Evolutionary conservation across 2,797 vertebrate genomes (phyloP), one percentile per base, ranked within the genome.

Genomic region (Acanthornis magna): DNA sequence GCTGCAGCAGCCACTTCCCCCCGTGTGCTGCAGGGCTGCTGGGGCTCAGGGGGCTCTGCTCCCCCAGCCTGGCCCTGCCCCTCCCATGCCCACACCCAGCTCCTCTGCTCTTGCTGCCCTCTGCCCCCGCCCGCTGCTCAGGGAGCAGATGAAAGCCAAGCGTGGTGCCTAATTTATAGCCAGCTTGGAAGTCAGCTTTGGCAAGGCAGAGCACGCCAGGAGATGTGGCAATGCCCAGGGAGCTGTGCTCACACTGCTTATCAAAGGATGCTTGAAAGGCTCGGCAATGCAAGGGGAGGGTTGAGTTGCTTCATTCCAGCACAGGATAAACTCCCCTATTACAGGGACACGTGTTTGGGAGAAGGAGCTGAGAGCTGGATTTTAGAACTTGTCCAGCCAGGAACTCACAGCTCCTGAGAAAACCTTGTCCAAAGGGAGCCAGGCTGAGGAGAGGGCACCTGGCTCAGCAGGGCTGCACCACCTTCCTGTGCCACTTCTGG

Each of bases 201-300:
- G 95, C 94, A 93, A 91, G 80, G 91, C 85, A 71, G 80, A 96
- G 94, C 93, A 96, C 93, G 96, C 96, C 91, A 43, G 42, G 47
- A 43, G 95, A 94, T 96, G 96, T 89, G 73, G 95, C 94, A 96
- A 96, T 65, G 91, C 95, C 91, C 16, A 84, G 45, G 89, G 95
- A 96, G 85, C 94, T 79, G 89, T 5, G 0, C 92, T 95, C 94
- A 71, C 60, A 25, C 48, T 91, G 95, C 94, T 96, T 96, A 96
- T 96, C 96, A 96, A 96, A 85, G 30, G 84, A 57, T 93, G 96
- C 91, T 95, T 94, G 94, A 94, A 96, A 96, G 96, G 85, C 91
- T 93, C 16, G 0, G 38, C 74, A 73, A 91, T 74, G 91, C 94
- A 91, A 96, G 93, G 84, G 78, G 82, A 88, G 89, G 79, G 87